Percentiles rank a stretch among this genome's conserved stretches.
Conservation (phyloP, 2,888 invertebrate genomes). For the Bedellia somnulentella region DNA sequence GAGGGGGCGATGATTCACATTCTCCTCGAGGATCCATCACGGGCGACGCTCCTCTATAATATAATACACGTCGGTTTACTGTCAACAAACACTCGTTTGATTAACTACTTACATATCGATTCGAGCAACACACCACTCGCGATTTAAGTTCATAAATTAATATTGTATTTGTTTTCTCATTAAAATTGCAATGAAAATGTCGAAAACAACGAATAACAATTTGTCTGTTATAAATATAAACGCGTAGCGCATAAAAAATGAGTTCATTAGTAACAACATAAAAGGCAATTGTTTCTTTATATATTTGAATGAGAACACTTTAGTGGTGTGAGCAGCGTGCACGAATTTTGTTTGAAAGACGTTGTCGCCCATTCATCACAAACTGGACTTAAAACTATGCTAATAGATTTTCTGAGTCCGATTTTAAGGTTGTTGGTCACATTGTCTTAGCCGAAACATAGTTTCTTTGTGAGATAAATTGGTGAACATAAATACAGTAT, state of each 20-base stretch:
- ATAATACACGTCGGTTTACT: constrained; percentile 28
- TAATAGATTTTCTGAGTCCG: constrained; percentile 41
- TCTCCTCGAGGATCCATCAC: constrained; percentile 55
- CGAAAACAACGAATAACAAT: constrained; percentile 9
- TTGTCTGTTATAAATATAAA: constrained; percentile 22
- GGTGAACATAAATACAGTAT: constrained; percentile 55
- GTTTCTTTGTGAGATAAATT: constrained; percentile 52
- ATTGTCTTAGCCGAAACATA: constrained; percentile 44
- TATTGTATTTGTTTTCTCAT: too few relatives aligned
- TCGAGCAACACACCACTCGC: too few relatives aligned
- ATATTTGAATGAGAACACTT: constrained; percentile 25
- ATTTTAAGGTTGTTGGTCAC: constrained; percentile 33
- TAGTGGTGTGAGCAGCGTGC: constrained; percentile 36
- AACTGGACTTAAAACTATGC: constrained; percentile 7
- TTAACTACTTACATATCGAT: constrained; percentile 18
- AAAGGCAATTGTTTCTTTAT: constrained; percentile 51
- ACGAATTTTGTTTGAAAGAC: constrained; percentile 15
- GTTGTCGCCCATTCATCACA: background rate
- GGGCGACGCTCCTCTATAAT: constrained; percentile 41
- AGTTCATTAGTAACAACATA: constrained; percentile 35
- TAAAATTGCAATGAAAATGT: constrained; percentile 1
- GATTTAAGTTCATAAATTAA: too few relatives aligned
- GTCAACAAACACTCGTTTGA: constrained; percentile 39
- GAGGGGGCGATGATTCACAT: constrained; percentile 53
- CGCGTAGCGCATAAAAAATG: constrained; percentile 16